Conservation (phyloP, 2,797 vertebrate species). For the Bryconaethiops microstoma region DNA sequence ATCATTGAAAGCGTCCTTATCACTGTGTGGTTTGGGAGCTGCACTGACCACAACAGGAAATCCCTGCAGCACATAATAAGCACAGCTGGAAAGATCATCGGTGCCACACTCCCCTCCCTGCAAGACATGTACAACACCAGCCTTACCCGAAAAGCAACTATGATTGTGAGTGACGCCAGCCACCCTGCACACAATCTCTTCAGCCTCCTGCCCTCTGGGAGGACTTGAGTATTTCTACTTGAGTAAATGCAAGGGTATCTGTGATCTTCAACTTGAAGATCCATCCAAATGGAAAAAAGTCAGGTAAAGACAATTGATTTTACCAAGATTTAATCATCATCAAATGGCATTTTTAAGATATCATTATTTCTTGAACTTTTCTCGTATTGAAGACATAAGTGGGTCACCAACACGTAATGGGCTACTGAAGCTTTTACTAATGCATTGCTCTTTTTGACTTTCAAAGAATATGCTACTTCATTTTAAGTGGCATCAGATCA, state of each 20-base stretch:
- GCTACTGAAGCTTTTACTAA: not conserved
- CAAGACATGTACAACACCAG: no score
- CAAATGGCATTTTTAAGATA: not conserved
- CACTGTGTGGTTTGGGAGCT: no score
- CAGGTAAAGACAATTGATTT: not conserved
- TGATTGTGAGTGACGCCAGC: no score
- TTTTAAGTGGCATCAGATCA: not conserved
- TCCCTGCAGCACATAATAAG: no score
- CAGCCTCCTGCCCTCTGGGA: no score
- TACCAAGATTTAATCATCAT: not conserved
- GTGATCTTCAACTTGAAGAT: not conserved
- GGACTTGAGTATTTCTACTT: not conserved
- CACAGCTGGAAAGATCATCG: no score
- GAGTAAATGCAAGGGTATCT: not conserved
- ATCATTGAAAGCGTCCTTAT: no score
- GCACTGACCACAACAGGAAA: no score
- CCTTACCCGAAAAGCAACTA: no score
- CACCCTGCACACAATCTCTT: no score
- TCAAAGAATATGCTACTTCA: conserved; percentile 10
- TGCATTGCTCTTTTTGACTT: not conserved
- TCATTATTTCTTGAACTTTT: not conserved
- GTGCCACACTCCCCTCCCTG: no score
- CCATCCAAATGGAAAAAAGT: not conserved
- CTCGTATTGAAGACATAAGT: not conserved
- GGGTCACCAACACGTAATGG: no score